phyloP scores from a whole-genome alignment of 2,113 vertebrate species.

The Indri indri region DNA sequence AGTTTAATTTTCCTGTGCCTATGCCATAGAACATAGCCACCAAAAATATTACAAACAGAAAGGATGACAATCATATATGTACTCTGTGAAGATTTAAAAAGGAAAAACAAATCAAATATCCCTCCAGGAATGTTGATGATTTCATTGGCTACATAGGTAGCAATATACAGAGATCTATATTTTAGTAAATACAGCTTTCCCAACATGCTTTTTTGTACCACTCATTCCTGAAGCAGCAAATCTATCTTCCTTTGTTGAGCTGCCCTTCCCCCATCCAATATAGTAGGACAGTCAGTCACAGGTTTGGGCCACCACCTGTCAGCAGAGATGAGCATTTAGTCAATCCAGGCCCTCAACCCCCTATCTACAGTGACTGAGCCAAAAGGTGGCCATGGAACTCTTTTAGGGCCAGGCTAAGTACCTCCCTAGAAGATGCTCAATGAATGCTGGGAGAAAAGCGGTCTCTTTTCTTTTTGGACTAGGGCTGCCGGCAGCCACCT shows the following conservation, averaged over 20 bases:
- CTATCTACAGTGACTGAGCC: not conserved
- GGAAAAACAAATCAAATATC: not conserved
- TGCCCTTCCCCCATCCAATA: not conserved
- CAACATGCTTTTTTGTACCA: not conserved
- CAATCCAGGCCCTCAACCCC: not conserved
- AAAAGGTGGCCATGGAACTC: not conserved
- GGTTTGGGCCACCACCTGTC: not conserved
- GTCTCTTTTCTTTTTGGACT: not conserved
- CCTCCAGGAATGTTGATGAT: not conserved
- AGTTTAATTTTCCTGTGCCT: not conserved
- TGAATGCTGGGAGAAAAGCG: not conserved
- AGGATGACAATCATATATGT: not conserved
- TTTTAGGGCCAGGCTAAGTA: not conserved
- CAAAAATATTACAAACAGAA: not conserved
- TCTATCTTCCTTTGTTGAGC: not conserved
- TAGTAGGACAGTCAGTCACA: not conserved
- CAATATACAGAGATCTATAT: not conserved
- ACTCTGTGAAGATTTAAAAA: not conserved
- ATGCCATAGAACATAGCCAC: not conserved
- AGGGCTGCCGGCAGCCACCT: not conserved
- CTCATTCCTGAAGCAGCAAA: not conserved
- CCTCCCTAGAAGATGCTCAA: not conserved
- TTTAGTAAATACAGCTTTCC: not conserved
- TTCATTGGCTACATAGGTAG: not conserved
- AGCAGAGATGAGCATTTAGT: not conserved